Conservation (phyloP, 2,113 vertebrate species). For the Labrus mixtus region DNA sequence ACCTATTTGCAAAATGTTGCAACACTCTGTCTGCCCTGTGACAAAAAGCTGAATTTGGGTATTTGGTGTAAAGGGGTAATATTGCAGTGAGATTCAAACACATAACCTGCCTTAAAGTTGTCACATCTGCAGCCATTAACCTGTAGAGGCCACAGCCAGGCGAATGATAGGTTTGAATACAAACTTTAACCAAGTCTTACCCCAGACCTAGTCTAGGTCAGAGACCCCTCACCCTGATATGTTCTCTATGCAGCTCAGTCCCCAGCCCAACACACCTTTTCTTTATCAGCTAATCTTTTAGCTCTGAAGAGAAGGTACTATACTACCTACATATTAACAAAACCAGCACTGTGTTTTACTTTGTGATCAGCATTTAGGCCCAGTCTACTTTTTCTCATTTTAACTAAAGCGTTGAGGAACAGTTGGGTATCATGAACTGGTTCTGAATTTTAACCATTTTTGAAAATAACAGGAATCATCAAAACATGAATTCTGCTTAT, state of each 20-base stretch:
- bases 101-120: slow-evolving; percentile 32
- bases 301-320: slow-evolving; percentile 19
- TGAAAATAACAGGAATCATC: too few relatives aligned
- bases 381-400: neutral
- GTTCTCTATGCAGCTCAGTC: slow-evolving; percentile 49
- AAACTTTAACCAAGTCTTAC: slow-evolving; percentile 6
- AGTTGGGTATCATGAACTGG: slow-evolving; percentile 18
- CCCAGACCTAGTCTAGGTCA: neutral
- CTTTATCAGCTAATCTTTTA: neutral
- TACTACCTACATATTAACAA: slow-evolving; percentile 31
- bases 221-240: neutral
- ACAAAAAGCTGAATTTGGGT: neutral
- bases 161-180: too few relatives aligned
- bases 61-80: slow-evolving; percentile 9
- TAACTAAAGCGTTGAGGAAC: neutral
- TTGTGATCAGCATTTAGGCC: slow-evolving; percentile 21
- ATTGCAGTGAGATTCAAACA: slow-evolving; percentile 9
- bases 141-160: neutral
- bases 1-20: neutral
- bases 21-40: neutral
- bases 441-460: neutral
- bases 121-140: slow-evolving; percentile 13
- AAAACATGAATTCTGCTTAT: neutral
- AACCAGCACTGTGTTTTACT: slow-evolving; percentile 21
- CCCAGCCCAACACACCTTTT: neutral